A percentile compares a stretch with the other conserved stretches of the same genome.
Conservation (phyloP, 2,888 invertebrate species). For the Stenotaenia linearis region DNA sequence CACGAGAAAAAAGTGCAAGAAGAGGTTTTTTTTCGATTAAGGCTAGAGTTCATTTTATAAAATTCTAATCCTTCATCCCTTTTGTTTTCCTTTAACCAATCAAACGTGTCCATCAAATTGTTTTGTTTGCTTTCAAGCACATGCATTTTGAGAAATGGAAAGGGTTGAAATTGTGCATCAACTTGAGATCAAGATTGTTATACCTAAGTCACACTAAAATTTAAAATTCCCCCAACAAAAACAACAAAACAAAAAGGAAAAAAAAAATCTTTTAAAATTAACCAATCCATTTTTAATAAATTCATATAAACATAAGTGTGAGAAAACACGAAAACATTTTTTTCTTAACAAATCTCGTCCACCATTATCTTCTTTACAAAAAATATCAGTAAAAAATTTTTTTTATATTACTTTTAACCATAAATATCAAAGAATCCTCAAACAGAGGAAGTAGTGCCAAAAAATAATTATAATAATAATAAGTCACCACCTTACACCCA, state of each 20-base stretch:
- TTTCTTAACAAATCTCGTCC: neutral
- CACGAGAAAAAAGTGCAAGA: conserved; percentile 8
- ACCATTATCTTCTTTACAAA: conserved; percentile 19
- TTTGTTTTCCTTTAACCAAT: neutral
- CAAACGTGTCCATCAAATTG: neutral
- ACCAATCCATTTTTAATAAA: neutral
- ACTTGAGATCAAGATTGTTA: conserved; percentile 21
- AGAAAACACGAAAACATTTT: conserved; percentile 1
- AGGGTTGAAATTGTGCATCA: conserved; percentile 2
- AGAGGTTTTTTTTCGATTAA: neutral
- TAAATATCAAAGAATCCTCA: conserved; percentile 24
- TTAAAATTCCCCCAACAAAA: neutral
- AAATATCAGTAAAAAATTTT: conserved; percentile 19
- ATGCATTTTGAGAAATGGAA: neutral
- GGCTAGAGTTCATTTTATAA: conserved; percentile 21
- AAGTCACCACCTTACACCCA: conserved; percentile 14
- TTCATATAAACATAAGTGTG: conserved; percentile 7
- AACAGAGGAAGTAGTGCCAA: neutral
- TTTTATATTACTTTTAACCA: conserved; percentile 26
- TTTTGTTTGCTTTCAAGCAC: neutral
- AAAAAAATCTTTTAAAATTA: neutral
- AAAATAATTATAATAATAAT: neutral
- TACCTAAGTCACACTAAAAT: conserved; percentile 15
- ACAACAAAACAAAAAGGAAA: neutral
- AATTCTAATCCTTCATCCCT: neutral